Evolutionary conservation across 2,888 invertebrate genomes (phyloP).

Genomic region (Plebejus melissa): DNA sequence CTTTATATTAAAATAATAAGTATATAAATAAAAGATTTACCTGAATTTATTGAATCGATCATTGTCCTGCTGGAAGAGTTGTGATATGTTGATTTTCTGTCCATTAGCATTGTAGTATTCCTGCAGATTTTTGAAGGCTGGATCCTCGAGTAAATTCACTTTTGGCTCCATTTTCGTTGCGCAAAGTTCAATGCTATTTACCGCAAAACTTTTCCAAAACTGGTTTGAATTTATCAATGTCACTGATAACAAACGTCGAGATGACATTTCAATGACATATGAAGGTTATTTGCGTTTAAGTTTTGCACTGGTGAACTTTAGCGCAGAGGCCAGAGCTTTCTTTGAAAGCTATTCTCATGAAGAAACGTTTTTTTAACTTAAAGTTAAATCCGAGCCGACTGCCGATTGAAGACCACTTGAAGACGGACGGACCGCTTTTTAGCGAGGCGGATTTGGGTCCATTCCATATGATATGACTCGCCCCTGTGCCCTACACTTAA

Average conservation of each 20-base stretch:
- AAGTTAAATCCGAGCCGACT: too few relatives aligned
- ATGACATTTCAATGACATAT: constrained; percentile 73
- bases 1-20: not conserved
- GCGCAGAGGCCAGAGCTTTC: not conserved
- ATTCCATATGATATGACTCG: too few relatives aligned
- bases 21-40: constrained; percentile 61
- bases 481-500: too few relatives aligned
- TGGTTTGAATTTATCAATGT: constrained; percentile 44
- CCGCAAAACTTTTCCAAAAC: constrained; percentile 44
- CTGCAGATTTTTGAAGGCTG: constrained; percentile 86
- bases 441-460: too few relatives aligned
- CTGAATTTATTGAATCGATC: constrained; percentile 93
- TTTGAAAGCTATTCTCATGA: not conserved
- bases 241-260: constrained; percentile 63
- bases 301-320: constrained; percentile 34
- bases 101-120: constrained; percentile 86
- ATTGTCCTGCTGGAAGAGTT: constrained; percentile 89
- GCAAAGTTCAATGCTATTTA: constrained; percentile 45
- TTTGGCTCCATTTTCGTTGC: constrained; percentile 65
- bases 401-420: too few relatives aligned
- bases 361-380: too few relatives aligned
- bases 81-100: constrained; percentile 87
- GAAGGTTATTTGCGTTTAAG: constrained; percentile 69
- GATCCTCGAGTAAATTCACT: constrained; percentile 74
- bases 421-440: too few relatives aligned